These are phyloP conservation scores for Nebria ingens DNA, from an alignment of 1,140 invertebrate genomes.

Conservation along the genomic window DNA sequence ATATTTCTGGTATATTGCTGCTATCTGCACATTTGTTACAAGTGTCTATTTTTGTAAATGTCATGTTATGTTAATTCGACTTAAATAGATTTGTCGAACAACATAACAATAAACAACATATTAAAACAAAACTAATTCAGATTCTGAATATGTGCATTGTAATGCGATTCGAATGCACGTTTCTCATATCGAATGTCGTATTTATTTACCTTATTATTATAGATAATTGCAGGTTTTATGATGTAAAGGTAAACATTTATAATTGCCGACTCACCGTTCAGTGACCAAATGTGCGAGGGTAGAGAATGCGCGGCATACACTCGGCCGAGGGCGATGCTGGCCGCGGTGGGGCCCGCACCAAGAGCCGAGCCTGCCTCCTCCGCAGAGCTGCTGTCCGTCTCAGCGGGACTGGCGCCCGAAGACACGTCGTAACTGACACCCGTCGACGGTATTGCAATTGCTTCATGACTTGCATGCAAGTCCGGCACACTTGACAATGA, in stretches of 20 bases:
- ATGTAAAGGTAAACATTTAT: no score
- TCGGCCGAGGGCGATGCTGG: constrained; percentile 51
- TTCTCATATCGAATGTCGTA: neutral
- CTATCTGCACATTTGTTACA: no score
- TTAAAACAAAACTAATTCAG: no score
- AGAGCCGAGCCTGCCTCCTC: constrained; percentile 38
- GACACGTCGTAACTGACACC: constrained; percentile 47
- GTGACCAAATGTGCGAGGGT: constrained; percentile 82
- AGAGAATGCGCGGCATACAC: constrained; percentile 80
- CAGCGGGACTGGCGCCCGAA: constrained; percentile 43
- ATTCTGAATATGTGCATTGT: neutral
- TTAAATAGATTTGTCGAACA: no score
- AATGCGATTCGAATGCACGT: neutral
- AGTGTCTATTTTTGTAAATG: no score
- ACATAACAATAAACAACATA: no score
- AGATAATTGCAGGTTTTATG: neutral
- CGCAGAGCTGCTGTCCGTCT: constrained; percentile 50
- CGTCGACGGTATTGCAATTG: constrained; percentile 40
- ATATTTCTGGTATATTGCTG: no score
- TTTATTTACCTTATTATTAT: neutral
- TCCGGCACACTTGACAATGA: constrained; percentile 76
- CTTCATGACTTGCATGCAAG: constrained; percentile 48
- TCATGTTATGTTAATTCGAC: no score
- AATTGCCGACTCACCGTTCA: constrained; percentile 82
- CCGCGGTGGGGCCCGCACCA: constrained; percentile 34